Conservation (phyloP, 2,888 invertebrate genomes). For the Biston betularia region DNA sequence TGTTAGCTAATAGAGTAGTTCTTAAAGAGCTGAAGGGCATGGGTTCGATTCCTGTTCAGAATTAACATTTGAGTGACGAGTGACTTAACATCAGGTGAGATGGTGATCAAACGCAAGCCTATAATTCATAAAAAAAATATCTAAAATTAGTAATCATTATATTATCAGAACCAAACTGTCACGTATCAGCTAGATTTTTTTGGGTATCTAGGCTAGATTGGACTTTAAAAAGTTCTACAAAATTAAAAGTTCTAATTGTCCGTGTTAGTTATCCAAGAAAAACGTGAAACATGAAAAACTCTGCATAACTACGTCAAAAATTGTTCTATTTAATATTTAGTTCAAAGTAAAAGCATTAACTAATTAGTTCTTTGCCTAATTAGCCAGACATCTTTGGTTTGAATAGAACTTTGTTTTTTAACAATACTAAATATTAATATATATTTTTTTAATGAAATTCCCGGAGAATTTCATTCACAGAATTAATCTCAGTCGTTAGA, state of each 20-base stretch:
- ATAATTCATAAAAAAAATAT: no score
- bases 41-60: no score
- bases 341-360: constrained; percentile 1
- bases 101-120: no score
- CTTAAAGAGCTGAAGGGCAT: no score
- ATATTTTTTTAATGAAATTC: not conserved
- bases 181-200: not conserved
- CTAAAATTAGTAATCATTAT: not conserved
- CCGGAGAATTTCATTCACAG: not conserved
- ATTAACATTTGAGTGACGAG: no score
- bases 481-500: no score
- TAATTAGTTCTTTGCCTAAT: constrained; percentile 3
- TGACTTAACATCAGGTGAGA: no score
- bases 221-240: no score
- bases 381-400: not conserved
- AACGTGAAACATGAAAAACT: not conserved
- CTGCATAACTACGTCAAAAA: no score
- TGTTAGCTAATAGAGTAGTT: no score
- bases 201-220: not conserved
- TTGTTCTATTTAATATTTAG: not conserved
- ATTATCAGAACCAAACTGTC: not conserved
- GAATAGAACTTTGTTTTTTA: not conserved
- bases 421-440: not conserved
- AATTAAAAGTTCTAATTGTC: no score
- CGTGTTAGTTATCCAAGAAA: not conserved